Evolutionary conservation across 2,113 vertebrate species (phyloP).

Genomic region (Lanius ludovicianus): DNA sequence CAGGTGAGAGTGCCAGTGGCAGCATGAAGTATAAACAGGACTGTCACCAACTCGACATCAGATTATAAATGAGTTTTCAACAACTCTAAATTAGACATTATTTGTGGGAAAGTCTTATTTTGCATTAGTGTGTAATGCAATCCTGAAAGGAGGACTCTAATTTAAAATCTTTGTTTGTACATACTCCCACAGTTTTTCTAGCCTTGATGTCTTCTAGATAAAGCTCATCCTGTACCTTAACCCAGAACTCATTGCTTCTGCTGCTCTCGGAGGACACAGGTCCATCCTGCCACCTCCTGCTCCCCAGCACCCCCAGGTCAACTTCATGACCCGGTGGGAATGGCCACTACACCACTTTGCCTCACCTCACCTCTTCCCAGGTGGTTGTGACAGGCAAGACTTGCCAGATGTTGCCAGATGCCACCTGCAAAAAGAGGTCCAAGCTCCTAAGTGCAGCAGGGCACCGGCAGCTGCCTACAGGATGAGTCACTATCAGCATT

Average conservation of each 20-base stretch:
- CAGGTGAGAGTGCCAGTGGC: background rate
- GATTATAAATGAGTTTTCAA: background rate
- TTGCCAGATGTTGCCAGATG: background rate
- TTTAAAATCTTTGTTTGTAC: background rate
- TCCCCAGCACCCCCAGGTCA: background rate
- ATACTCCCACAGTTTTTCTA: background rate
- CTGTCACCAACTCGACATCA: background rate
- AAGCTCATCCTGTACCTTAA: background rate
- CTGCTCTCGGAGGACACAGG: background rate
- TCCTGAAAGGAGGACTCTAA: background rate
- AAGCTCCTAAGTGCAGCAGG: background rate
- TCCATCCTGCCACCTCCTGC: background rate
- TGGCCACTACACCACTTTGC: background rate
- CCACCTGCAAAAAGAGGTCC: background rate
- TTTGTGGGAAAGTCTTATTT: background rate
- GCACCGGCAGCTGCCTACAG: background rate
- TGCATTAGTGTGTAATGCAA: background rate
- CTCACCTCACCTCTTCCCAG: background rate
- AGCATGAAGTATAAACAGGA: rapidly evolving
- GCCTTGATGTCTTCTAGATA: background rate
- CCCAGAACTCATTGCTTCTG: background rate
- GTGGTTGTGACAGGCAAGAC: background rate
- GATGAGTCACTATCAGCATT: background rate
- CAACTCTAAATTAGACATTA: background rate
- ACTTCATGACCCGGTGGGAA: background rate